phyloP scores from a whole-genome alignment of 1,140 invertebrate species.

The Penaeus chinensis region DNA sequence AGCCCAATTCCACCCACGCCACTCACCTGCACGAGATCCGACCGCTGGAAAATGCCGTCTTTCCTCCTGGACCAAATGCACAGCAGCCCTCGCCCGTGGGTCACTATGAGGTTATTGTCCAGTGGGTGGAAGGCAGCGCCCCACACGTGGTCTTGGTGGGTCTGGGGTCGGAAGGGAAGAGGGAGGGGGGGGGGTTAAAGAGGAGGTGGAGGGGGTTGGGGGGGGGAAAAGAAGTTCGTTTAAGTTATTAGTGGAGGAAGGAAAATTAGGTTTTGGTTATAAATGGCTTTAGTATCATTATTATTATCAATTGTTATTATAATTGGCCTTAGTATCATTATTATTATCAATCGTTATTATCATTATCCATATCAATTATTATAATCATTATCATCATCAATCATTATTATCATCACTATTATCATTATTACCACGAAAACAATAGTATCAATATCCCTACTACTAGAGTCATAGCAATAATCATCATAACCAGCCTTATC shows the following conservation, averaged over 20 bases:
- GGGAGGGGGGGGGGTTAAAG: neutral
- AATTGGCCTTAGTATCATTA: too few relatives aligned
- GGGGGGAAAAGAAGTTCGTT: neutral
- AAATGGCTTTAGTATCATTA: too few relatives aligned
- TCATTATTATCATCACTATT: too few relatives aligned
- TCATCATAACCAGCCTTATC: too few relatives aligned
- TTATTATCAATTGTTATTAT: too few relatives aligned
- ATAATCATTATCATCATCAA: too few relatives aligned
- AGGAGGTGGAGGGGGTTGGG: slow-evolving; percentile 73
- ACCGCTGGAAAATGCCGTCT: slow-evolving; percentile 88
- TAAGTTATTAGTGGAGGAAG: neutral
- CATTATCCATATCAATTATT: too few relatives aligned
- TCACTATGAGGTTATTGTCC: slow-evolving; percentile 92
- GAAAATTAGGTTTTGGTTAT: too few relatives aligned
- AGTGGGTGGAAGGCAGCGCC: slow-evolving; percentile 92
- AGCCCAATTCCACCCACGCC: neutral
- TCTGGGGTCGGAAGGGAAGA: slow-evolving; percentile 71
- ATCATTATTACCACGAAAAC: too few relatives aligned
- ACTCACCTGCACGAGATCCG: slow-evolving; percentile 74
- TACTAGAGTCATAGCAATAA: too few relatives aligned
- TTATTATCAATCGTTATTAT: too few relatives aligned
- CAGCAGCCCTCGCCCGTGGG: slow-evolving; percentile 91
- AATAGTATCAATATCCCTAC: too few relatives aligned
- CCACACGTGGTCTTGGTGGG: slow-evolving; percentile 87
- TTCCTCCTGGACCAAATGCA: slow-evolving; percentile 92